These are phyloP conservation scores for Poeciliopsis presidionis DNA, from an alignment of 2,797 vertebrate genomes.

Conservation along the genomic window DNA sequence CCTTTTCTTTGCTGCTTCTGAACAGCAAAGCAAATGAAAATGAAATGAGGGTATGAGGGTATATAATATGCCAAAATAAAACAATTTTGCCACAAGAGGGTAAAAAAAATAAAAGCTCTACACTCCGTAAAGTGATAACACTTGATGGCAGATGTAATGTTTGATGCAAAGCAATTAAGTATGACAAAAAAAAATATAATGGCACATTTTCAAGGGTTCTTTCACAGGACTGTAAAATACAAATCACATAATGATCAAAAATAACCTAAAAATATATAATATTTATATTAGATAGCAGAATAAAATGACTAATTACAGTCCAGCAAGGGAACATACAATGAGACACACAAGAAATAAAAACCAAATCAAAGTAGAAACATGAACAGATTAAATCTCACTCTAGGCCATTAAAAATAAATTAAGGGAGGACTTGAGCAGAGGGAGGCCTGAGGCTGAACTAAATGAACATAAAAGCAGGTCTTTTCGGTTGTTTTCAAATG, in stretches of 20 bases:
- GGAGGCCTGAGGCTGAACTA: neutral
- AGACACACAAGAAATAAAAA: neutral
- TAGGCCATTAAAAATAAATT: neutral
- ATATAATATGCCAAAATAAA: neutral
- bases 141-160: neutral
- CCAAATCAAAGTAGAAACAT: neutral
- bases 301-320: neutral
- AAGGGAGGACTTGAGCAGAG: neutral
- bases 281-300: neutral
- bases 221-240: neutral
- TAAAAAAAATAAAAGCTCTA: too few species aligned
- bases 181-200: neutral
- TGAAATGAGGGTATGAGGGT: neutral
- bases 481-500: conserved; percentile 1
- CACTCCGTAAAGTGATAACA: neutral
- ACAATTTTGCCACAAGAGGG: neutral
- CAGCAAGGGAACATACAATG: neutral
- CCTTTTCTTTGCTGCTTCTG: conserved; percentile 18
- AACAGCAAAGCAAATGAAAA: conserved; percentile 21
- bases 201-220: neutral
- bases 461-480: neutral
- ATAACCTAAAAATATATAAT: neutral
- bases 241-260: neutral
- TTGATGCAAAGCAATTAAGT: neutral
- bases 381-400: neutral